A percentile compares a stretch with the other conserved stretches of the same genome.
These are phyloP conservation scores for Macrotis lagotis DNA, from an alignment of 2,113 vertebrate genomes.

Conservation along the genomic window DNA sequence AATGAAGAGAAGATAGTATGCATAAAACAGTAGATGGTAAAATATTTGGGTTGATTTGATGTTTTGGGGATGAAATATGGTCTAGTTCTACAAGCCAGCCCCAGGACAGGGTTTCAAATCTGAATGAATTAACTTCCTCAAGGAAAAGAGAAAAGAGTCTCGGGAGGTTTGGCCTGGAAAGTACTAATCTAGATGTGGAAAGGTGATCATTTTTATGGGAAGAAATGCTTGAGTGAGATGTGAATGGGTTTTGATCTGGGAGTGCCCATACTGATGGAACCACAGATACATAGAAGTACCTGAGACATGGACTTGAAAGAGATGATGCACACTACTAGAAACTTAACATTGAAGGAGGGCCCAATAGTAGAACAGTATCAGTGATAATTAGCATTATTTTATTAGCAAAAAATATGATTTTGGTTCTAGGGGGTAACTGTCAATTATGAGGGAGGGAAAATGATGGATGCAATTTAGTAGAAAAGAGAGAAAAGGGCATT, in stretches of 20 bases:
- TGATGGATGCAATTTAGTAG: not conserved
- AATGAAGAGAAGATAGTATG: not conserved
- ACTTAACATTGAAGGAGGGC: not conserved
- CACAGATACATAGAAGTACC: not conserved
- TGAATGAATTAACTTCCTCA: no score
- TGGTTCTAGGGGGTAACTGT: not conserved
- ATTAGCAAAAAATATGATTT: not conserved
- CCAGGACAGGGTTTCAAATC: no score
- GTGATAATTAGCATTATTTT: not conserved
- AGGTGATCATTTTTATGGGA: not conserved
- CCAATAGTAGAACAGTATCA: not conserved
- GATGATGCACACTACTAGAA: not conserved
- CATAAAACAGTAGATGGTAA: not conserved
- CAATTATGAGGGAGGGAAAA: not conserved
- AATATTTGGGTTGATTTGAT: not conserved
- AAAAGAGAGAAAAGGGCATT: not conserved
- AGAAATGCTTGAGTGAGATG: not conserved
- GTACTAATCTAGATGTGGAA: no score
- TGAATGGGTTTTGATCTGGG: not conserved
- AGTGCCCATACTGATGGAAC: not conserved
- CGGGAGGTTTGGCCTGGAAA: no score
- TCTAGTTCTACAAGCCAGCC: no score
- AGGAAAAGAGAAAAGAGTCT: no score
- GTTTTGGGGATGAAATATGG: no score
- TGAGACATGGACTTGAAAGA: not conserved